Conservation (phyloP, 1,140 invertebrate genomes). For the Drosophila sechellia region DNA sequence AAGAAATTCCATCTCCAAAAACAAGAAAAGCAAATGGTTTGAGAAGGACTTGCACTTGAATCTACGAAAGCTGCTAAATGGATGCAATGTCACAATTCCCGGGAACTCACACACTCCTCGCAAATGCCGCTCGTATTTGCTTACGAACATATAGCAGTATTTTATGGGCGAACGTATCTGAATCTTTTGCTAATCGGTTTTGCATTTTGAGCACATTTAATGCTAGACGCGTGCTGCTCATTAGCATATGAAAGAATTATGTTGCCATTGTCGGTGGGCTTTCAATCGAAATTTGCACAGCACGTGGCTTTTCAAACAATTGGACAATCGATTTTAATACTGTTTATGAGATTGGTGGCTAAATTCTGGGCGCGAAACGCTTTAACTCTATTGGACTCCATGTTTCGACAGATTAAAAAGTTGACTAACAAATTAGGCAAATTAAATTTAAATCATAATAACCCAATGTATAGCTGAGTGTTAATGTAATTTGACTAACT, state of each 20-base stretch:
- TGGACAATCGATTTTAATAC: constrained; percentile 5
- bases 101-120: constrained; percentile 1
- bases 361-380: background rate
- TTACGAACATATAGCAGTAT: constrained; percentile 75
- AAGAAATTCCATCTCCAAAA: constrained; percentile 10
- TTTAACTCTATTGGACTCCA: background rate
- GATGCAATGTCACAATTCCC: constrained; percentile 44
- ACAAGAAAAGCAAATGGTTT: constrained; percentile 7
- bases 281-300: constrained; percentile 8
- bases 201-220: constrained; percentile 69
- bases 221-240: constrained; percentile 70
- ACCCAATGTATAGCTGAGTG: background rate
- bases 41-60: constrained; percentile 37
- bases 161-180: constrained; percentile 49
- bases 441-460: constrained; percentile 17
- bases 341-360: constrained; percentile 24
- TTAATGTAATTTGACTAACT: constrained; percentile 14
- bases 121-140: constrained; percentile 57
- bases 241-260: constrained; percentile 75
- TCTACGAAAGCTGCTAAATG: constrained; percentile 30
- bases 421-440: constrained; percentile 17
- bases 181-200: constrained; percentile 70
- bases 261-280: constrained; percentile 21
- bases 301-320: constrained; percentile 24
- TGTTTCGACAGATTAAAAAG: background rate